phyloP scores from a whole-genome alignment of 2,888 invertebrate genomes.

The Pristionchus japonicus region DNA sequence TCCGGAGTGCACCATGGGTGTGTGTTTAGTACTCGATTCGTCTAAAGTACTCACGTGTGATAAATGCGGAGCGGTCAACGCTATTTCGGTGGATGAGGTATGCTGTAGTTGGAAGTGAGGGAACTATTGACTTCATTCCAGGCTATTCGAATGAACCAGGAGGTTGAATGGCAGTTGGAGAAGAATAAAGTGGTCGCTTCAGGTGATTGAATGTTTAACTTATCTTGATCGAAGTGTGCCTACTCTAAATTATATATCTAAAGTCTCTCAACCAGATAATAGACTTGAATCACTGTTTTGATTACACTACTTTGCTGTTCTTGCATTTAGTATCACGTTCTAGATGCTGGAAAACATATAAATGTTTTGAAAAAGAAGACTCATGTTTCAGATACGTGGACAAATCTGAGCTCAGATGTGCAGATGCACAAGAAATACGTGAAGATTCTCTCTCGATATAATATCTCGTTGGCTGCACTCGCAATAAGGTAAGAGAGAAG shows the following conservation, averaged over 20 bases:
- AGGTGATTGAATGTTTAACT: too few relatives aligned
- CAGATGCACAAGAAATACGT: background rate
- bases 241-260: too few relatives aligned
- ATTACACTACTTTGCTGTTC: too few relatives aligned
- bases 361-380: background rate
- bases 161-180: conserved; percentile 38
- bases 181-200: too few relatives aligned
- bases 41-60: conserved; percentile 8
- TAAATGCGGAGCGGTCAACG: background rate
- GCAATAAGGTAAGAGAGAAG: background rate
- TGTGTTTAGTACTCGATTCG: background rate
- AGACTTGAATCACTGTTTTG: too few relatives aligned
- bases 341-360: background rate
- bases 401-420: background rate
- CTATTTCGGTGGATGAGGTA: conserved; percentile 15
- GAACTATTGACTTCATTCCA: background rate
- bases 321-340: too few relatives aligned
- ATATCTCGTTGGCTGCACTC: conserved; percentile 40
- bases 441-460: conserved; percentile 7
- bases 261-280: too few relatives aligned
- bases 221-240: too few relatives aligned
- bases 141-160: conserved; percentile 10
- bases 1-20: background rate
- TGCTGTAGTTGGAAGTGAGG: background rate
- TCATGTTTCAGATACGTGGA: background rate